Percentiles rank a stretch among this genome's conserved stretches.
These are phyloP conservation scores for Danaus plexippus DNA, from an alignment of 1,140 invertebrate genomes.

Conservation along the genomic window DNA sequence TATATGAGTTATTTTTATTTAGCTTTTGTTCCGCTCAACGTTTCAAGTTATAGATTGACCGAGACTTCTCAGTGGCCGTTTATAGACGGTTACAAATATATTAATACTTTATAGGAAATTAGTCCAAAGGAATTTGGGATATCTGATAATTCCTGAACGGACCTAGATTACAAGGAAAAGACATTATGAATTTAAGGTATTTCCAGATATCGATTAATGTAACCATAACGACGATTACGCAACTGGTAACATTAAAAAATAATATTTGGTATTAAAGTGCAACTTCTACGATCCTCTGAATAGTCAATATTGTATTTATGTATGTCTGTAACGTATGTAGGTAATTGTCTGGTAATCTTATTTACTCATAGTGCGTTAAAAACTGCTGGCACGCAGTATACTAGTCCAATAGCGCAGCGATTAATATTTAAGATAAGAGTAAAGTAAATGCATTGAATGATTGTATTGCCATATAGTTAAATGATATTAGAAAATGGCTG, in stretches of 20 bases:
- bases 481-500: constrained; percentile 58
- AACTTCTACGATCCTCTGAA: constrained; percentile 9
- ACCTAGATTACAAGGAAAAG: no score
- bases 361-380: constrained; percentile 16
- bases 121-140: no score
- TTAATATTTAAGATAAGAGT: constrained; percentile 59
- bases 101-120: no score
- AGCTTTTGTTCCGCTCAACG: no score
- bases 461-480: constrained; percentile 66
- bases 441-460: constrained; percentile 59
- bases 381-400: constrained; percentile 32
- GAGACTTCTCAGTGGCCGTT: constrained; percentile 8
- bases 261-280: constrained; percentile 14
- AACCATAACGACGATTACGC: constrained; percentile 6
- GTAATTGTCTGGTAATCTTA: constrained; percentile 57
- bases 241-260: constrained; percentile 12
- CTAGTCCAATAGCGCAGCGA: constrained; percentile 62
- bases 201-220: no score
- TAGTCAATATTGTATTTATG: constrained; percentile 25
- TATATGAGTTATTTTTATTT: no score
- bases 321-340: constrained; percentile 45
- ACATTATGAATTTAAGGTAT: no score
- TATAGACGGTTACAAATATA: constrained; percentile 8
- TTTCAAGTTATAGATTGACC: constrained; percentile 14
- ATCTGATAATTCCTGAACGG: no score